Conservation (phyloP, 2,888 invertebrate species). For the Latrodectus elegans region DNA sequence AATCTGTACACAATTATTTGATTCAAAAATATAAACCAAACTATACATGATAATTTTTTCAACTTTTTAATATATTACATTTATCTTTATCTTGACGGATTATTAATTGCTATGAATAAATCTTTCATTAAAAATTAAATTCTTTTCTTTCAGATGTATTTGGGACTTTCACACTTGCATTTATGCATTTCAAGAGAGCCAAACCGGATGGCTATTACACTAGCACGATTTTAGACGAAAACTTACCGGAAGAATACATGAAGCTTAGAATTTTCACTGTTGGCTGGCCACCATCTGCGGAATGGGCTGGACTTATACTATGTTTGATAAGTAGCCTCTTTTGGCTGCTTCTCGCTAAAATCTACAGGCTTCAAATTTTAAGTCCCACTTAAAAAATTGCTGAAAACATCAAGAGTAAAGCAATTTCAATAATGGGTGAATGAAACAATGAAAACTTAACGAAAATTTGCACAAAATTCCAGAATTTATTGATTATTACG, state of each 20-base stretch:
- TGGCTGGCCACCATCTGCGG: constrained; percentile 65
- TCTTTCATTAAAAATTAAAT: no score
- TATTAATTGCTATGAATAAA: no score
- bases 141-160: constrained; percentile 56
- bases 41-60: no score
- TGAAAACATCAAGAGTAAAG: not conserved
- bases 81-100: no score
- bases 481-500: no score
- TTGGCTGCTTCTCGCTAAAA: constrained; percentile 68
- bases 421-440: no score
- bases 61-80: no score
- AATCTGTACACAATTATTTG: no score
- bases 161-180: constrained; percentile 65
- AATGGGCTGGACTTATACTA: constrained; percentile 64
- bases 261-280: constrained; percentile 48
- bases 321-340: constrained; percentile 62
- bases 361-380: constrained; percentile 64
- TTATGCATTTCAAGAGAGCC: constrained; percentile 69
- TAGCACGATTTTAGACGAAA: constrained; percentile 60
- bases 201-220: constrained; percentile 66
- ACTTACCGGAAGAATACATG: constrained; percentile 62
- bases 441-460: no score
- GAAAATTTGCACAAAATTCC: no score
- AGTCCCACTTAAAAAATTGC: constrained; percentile 45
- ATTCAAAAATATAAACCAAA: no score